Percentiles rank a stretch among this genome's conserved stretches.
Conservation (phyloP, 2,888 invertebrate species). For the Ramazzottius varieornatus region DNA sequence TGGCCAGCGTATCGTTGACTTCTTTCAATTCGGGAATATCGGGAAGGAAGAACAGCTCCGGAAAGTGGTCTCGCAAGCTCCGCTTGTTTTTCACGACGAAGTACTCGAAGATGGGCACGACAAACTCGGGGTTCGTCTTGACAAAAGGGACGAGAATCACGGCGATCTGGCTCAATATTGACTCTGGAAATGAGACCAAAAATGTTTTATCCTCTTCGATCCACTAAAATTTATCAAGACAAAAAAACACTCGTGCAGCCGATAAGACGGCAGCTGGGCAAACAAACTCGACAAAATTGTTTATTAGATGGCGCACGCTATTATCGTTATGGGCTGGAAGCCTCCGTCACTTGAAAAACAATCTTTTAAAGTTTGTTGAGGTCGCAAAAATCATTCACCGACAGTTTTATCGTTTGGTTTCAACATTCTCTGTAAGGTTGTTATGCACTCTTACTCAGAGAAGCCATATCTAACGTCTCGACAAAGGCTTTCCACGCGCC, state of each 20-base stretch:
- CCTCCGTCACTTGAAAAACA: no score
- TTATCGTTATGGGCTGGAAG: no score
- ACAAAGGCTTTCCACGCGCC: not conserved
- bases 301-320: no score
- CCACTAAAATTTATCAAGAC: no score
- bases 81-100: not conserved
- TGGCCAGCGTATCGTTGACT: constrained; percentile 28
- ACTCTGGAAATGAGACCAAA: constrained; percentile 42
- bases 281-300: no score
- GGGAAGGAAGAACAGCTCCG: constrained; percentile 54
- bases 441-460: not conserved
- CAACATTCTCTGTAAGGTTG: no score
- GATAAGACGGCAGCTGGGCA: no score
- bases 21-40: constrained; percentile 38
- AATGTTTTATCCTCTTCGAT: no score
- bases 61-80: constrained; percentile 10
- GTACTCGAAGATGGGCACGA: not conserved
- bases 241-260: no score
- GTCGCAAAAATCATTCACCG: no score
- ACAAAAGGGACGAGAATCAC: constrained; percentile 49
- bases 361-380: no score
- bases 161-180: constrained; percentile 52
- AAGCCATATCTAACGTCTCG: not conserved
- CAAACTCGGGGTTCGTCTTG: constrained; percentile 32
- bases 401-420: no score